Conservation (phyloP, 2,113 vertebrate species). For the Gadus chalcogrammus region DNA sequence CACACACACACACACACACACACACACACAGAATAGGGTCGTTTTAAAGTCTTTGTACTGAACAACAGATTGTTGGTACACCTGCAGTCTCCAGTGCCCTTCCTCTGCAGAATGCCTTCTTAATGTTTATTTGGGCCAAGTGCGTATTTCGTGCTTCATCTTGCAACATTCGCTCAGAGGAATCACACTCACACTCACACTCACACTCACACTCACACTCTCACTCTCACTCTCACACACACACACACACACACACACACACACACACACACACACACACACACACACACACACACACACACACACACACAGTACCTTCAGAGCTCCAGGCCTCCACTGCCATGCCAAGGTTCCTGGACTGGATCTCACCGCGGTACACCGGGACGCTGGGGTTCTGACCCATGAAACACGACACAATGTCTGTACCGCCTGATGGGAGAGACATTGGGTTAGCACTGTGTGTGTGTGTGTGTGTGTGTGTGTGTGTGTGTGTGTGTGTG, state of each 20-base stretch:
- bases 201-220: slow-evolving; percentile 17
- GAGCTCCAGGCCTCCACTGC: slow-evolving; percentile 87
- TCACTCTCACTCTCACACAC: slow-evolving; percentile 21
- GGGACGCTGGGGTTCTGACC: slow-evolving; percentile 89
- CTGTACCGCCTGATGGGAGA: slow-evolving; percentile 84
- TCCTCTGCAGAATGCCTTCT: no score
- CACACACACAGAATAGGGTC: neutral
- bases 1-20: slow-evolving; percentile 16
- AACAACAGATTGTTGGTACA: no score
- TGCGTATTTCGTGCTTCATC: no score
- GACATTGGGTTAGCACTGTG: neutral
- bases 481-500: neutral
- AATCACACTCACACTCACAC: slow-evolving; percentile 14
- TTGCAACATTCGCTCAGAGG: no score
- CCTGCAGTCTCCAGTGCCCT: no score
- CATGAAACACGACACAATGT: slow-evolving; percentile 96
- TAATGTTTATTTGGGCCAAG: no score
- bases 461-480: no score
- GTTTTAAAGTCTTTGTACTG: no score
- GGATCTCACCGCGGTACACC: slow-evolving; percentile 92
- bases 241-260: slow-evolving; percentile 23
- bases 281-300: slow-evolving; percentile 22
- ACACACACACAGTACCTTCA: slow-evolving; percentile 74
- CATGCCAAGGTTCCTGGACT: slow-evolving; percentile 92
- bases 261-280: slow-evolving; percentile 20